Evolutionary conservation across 2,888 invertebrate genomes (phyloP).

Genomic region (Ormia ochracea): DNA sequence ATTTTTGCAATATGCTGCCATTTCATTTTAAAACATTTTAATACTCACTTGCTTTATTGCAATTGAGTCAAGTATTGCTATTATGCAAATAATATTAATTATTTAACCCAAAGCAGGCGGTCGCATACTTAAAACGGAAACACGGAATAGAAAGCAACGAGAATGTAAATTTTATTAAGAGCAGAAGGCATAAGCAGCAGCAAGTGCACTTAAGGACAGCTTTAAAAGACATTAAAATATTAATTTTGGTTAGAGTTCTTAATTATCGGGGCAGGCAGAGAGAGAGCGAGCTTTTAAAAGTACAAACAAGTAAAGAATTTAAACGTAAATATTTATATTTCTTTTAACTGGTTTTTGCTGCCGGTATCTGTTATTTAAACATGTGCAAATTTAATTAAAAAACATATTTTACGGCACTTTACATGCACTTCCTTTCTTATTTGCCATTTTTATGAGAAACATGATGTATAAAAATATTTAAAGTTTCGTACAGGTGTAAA

Average conservation of each 20-base stretch:
- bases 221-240: not conserved
- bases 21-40: not conserved
- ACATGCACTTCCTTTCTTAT: not conserved
- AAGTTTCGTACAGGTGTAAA: slow-evolving; percentile 15
- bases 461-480: slow-evolving; percentile 27
- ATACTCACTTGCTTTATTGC: not conserved
- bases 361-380: not conserved
- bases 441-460: not conserved
- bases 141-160: not conserved
- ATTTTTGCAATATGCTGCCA: slow-evolving; percentile 1
- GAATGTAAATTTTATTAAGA: not conserved
- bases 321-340: not conserved
- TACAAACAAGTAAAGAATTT: not conserved
- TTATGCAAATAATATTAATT: slow-evolving; percentile 32
- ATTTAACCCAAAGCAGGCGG: not conserved
- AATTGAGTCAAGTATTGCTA: not conserved
- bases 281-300: not conserved
- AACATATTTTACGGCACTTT: not conserved
- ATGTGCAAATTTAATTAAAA: slow-evolving; percentile 37
- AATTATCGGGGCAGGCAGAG: not conserved
- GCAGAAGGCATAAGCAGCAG: not conserved
- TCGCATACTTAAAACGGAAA: not conserved
- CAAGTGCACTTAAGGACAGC: not conserved
- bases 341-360: not conserved
- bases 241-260: not conserved